Evolutionary conservation across 2,797 vertebrate genomes (phyloP), one percentile per base, ranked within the genome.

Genomic region (Sebastes dallii): DNA sequence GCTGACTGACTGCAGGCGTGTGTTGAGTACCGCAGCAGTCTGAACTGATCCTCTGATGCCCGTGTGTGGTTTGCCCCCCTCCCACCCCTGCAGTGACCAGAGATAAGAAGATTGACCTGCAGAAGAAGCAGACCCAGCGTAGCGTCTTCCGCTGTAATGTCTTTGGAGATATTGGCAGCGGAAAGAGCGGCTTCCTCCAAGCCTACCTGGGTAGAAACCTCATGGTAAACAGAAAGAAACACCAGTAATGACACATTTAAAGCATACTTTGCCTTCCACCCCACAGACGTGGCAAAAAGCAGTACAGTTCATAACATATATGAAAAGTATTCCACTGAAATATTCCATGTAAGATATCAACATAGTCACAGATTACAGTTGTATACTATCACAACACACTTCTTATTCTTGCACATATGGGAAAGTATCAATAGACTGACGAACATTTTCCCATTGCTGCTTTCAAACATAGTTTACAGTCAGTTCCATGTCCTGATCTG

Each of bases 111-210:
- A 97, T 98, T 88, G 97, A 99, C 92, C 95, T 99, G 61, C 97
- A 99, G 95, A 99, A 99, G 95, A 98, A 96, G 73, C 98, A 99
- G 91, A 99, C 98, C 29, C 98, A 99, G 92, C 96, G 98, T 75
- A 97, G 97, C 42, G 98, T 99, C 56, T 99, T 99, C 94, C 95
- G 96, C 88, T 99, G 98, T 86, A 98, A 99, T 42, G 95, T 99
- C 73, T 97, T 99, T 81, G 98, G 98, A 20, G 95, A 96, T 88
- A 92, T 94, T 67, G 96, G 95, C 91, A 97, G 97, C 73, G 98
- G 98, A 52, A 99, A 99, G 92, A 97, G 95, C 27, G 97, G 97
- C 88, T 96, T 99, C 94, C 97, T 99, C 56, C 97, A 99, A 85
- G 95, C 96, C 72, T 97, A 98, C 80, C 95, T 99, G 82, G 98